Evolutionary conservation across 2,797 vertebrate genomes (phyloP).

Genomic region (Halcyon leucocephala): DNA sequence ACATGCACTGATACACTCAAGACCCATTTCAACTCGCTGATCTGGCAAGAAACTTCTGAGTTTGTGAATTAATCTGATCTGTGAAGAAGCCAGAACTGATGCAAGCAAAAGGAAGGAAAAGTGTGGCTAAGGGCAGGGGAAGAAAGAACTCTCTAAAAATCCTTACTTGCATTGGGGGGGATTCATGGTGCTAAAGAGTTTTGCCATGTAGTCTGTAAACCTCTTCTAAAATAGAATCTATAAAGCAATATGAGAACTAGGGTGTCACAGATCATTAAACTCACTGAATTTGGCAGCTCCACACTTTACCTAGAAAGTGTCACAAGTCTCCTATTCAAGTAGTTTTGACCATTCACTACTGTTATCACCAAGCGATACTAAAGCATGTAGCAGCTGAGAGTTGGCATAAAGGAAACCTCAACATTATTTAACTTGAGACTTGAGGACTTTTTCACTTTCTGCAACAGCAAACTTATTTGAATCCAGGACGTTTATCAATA

Average conservation of each 20-base stretch:
- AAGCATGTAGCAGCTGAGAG: background rate
- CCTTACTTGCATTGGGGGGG: background rate
- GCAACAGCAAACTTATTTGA: background rate
- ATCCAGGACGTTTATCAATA: background rate
- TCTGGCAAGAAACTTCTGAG: background rate
- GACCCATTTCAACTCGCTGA: background rate
- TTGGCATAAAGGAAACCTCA: background rate
- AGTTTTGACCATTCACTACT: background rate
- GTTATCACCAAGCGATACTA: background rate
- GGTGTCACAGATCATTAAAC: background rate
- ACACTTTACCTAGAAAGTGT: background rate
- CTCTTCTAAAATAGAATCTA: background rate
- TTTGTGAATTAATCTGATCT: background rate
- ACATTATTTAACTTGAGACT: background rate
- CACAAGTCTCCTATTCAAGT: background rate
- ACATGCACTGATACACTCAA: accelerated
- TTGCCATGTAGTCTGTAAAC: background rate
- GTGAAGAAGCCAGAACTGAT: background rate
- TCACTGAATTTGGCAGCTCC: background rate
- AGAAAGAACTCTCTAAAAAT: background rate
- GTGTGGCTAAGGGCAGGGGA: background rate
- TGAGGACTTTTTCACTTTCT: background rate
- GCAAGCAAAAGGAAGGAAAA: background rate
- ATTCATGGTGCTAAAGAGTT: background rate
- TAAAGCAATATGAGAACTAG: background rate